Evolutionary conservation across 2,113 vertebrate species (phyloP).

Genomic region (Rhinogobius similis): DNA sequence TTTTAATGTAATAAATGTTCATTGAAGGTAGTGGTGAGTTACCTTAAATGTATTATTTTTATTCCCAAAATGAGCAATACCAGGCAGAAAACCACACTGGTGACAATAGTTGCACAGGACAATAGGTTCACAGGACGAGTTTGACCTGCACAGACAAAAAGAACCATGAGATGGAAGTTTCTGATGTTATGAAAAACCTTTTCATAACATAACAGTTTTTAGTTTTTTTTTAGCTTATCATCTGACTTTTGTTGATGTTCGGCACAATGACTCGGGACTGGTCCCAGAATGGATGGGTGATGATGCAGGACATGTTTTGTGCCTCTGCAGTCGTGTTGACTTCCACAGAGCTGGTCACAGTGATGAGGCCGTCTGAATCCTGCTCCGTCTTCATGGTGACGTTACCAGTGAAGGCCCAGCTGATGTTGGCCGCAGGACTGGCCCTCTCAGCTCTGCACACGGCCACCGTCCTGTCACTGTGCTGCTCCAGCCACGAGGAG

Average conservation of each 20-base stretch:
- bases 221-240: background rate
- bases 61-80: constrained; percentile 18
- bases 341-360: constrained; percentile 50
- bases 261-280: background rate
- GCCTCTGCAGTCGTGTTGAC: constrained; percentile 10
- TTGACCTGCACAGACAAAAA: constrained; percentile 16
- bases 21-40: background rate
- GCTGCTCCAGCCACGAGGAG: constrained; percentile 31
- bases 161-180: background rate
- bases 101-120: background rate
- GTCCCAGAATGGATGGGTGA: constrained; percentile 32
- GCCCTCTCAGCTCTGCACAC: constrained; percentile 67
- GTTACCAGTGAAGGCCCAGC: constrained; percentile 49
- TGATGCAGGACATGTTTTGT: constrained; percentile 54
- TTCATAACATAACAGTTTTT: too few relatives aligned
- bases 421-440: constrained; percentile 62
- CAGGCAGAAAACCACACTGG: constrained; percentile 1
- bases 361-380: constrained; percentile 2
- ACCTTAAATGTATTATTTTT: constrained; percentile 42
- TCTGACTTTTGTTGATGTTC: constrained; percentile 7
- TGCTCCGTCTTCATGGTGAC: fast-evolving
- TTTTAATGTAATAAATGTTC: too few relatives aligned
- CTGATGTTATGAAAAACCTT: too few relatives aligned
- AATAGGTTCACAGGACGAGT: fast-evolving
- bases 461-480: constrained; percentile 31